Conservation (phyloP, 2,113 vertebrate species). For the Arothron firmamentum region DNA sequence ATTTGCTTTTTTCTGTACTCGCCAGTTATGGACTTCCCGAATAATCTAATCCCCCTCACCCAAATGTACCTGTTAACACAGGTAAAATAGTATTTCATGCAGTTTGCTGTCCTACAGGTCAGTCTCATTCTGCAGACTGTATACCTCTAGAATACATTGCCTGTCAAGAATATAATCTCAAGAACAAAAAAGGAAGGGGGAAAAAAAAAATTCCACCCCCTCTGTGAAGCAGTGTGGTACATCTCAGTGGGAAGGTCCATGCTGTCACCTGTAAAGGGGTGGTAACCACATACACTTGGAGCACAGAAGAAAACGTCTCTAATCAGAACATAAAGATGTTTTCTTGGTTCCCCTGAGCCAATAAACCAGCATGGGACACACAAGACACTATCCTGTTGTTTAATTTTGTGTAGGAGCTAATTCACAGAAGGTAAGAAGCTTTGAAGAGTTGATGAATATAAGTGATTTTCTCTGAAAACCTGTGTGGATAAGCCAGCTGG, state of each 20-base stretch:
- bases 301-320: neutral
- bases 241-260: constrained; percentile 21
- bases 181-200: neutral
- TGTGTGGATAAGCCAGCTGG: constrained; percentile 8
- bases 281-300: constrained; percentile 11
- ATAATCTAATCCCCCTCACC: neutral
- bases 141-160: neutral
- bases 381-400: neutral
- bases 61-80: constrained; percentile 2
- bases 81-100: neutral
- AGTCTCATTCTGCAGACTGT: neutral
- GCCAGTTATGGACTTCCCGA: neutral
- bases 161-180: constrained; percentile 2
- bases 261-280: constrained; percentile 22
- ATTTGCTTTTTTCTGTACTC: neutral
- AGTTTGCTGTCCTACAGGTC: neutral
- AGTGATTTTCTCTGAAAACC: neutral
- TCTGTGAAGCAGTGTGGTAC: constrained; percentile 26
- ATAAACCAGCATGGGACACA: neutral
- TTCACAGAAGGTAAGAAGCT: constrained; percentile 46
- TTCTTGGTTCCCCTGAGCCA: neutral
- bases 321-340: neutral
- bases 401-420: neutral
- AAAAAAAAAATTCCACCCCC: neutral
- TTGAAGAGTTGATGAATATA: neutral